Percentiles rank a stretch among this genome's conserved stretches.
phyloP scores from a whole-genome alignment of 2,797 vertebrate species.

The Eptatretus atami region DNA sequence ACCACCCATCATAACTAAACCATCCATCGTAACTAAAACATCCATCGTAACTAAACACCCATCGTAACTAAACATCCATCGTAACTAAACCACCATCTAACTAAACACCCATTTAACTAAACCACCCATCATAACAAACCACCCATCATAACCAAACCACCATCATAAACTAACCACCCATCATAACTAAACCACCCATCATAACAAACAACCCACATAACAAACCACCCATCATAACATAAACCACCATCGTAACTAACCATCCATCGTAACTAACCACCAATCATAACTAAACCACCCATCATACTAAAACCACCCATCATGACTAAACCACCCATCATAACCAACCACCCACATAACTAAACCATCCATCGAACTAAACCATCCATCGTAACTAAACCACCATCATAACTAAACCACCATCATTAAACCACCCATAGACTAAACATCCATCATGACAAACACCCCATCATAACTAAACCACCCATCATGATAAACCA shows the following conservation, averaged over 20 bases:
- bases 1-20: background rate
- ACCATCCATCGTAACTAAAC: background rate
- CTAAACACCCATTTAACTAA: background rate
- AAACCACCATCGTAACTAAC: too few relatives aligned
- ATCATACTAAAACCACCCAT: background rate
- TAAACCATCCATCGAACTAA: background rate
- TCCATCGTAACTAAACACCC: background rate
- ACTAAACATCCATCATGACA: background rate
- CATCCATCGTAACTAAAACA: background rate
- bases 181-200: background rate
- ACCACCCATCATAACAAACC: background rate
- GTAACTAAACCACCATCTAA: background rate
- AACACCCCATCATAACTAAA: background rate
- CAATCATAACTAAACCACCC: too few relatives aligned
- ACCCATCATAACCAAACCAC: background rate
- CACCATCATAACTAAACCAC: background rate
- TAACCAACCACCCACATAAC: background rate
- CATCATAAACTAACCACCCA: background rate
- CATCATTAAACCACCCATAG: background rate
- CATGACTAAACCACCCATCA: background rate
- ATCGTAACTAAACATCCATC: background rate
- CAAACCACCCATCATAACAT: background rate
- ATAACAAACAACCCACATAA: background rate
- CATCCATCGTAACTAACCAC: too few relatives aligned
- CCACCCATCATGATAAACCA: background rate